These are phyloP conservation scores for Clarias fuscus DNA, from an alignment of 2,797 vertebrate species.

Conservation along the genomic window DNA sequence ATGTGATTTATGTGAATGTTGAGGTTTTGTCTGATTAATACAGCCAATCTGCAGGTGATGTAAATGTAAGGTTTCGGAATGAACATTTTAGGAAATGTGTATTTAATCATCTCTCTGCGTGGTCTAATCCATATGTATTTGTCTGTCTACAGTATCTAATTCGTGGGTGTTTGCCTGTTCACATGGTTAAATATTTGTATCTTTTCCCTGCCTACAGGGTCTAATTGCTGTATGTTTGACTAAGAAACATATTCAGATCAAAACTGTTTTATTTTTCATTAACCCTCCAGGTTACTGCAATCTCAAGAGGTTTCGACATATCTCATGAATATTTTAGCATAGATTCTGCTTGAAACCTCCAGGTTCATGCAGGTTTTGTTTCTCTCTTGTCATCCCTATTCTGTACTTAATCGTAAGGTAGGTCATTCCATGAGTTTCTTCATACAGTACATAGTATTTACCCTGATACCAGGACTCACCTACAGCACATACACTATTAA, in stretches of 20 bases:
- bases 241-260: neutral
- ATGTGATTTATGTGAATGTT: neutral
- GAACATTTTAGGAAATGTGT: conserved; percentile 7
- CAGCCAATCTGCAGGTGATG: neutral
- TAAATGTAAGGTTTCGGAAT: neutral
- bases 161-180: neutral
- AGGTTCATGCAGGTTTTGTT: neutral
- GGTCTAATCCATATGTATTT: neutral
- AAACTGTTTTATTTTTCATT: conserved; percentile 24
- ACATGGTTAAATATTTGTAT: neutral
- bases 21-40: neutral
- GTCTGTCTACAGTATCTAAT: conserved; percentile 12
- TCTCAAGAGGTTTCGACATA: conserved; percentile 9
- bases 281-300: neutral
- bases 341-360: neutral
- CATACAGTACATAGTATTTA: neutral
- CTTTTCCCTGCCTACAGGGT: neutral
- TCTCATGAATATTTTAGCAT: conserved; percentile 10
- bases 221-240: neutral
- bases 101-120: conserved; percentile 4
- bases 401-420: neutral
- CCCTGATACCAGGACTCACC: neutral
- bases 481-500: conserved; percentile 6
- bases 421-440: neutral
- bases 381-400: neutral